Percentiles rank a stretch among this genome's conserved stretches.
These are phyloP conservation scores for Thryonomys swinderianus DNA, from an alignment of 2,113 vertebrate species.

Conservation along the genomic window DNA sequence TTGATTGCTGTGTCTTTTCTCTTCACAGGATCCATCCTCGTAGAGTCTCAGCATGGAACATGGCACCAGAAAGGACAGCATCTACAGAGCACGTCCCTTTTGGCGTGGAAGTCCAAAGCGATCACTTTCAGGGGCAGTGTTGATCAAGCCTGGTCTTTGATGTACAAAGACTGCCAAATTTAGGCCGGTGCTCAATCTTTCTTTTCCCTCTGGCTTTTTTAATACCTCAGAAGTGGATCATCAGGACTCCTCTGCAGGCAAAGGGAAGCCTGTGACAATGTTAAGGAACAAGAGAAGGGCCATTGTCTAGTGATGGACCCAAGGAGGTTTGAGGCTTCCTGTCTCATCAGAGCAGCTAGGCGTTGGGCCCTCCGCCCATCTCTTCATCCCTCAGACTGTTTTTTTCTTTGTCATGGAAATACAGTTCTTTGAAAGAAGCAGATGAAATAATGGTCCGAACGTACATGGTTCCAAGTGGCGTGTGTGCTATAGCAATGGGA, in stretches of 20 bases:
- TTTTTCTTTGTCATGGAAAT: conserved; percentile 20
- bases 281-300: not conserved
- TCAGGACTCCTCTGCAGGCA: conserved; percentile 7
- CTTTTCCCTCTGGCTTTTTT: not conserved
- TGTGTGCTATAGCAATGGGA: not conserved
- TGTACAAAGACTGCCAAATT: conserved; percentile 53
- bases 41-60: not conserved
- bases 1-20: conserved; percentile 30
- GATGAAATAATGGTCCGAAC: not conserved
- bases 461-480: not conserved
- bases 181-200: not conserved
- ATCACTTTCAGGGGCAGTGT: not conserved
- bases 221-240: conserved; percentile 26
- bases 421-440: conserved; percentile 11
- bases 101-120: conserved; percentile 2
- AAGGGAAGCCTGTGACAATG: not conserved
- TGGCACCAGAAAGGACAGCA: not conserved
- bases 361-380: not conserved
- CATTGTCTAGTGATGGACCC: not conserved
- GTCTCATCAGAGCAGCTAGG: not conserved
- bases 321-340: not conserved
- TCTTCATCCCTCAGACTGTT: not conserved
- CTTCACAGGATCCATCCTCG: not conserved
- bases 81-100: not conserved
- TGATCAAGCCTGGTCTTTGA: conserved; percentile 62